Percentiles rank a stretch among this genome's conserved stretches.
These are phyloP conservation scores for Coelopa frigida DNA, from an alignment of 1,140 invertebrate genomes.

Conservation along the genomic window DNA sequence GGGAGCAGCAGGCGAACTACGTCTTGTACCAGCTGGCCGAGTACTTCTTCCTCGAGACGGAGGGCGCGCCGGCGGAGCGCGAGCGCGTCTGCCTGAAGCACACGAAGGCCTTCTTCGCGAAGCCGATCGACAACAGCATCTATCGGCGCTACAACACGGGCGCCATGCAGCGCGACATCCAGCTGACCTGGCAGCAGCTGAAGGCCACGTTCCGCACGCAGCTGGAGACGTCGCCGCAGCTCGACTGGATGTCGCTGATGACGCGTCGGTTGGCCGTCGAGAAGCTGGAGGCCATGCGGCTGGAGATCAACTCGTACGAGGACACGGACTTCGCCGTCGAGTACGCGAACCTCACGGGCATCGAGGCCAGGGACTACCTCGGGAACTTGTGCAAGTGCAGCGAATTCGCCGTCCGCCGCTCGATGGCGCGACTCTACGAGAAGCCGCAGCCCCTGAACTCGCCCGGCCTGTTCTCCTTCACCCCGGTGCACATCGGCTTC, in stretches of 20 bases:
- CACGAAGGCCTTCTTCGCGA: conserved; percentile 19
- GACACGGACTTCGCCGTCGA: conserved; percentile 22
- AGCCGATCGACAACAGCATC: conserved; percentile 26
- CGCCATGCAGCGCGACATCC: conserved; percentile 20
- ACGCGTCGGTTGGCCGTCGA: conserved; percentile 21
- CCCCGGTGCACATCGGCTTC: conserved; percentile 16
- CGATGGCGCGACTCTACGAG: background rate
- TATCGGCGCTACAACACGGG: conserved; percentile 20
- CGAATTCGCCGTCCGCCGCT: background rate
- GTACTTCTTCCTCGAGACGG: conserved; percentile 21
- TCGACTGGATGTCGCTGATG: conserved; percentile 21
- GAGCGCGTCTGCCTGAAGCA: conserved; percentile 19
- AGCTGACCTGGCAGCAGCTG: conserved; percentile 23
- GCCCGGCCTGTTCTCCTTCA: background rate
- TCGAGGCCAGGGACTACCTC: conserved; percentile 23
- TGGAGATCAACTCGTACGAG: conserved; percentile 21
- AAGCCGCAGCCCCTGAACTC: background rate
- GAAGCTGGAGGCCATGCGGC: conserved; percentile 22
- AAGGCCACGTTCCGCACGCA: conserved; percentile 20
- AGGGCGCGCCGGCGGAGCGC: conserved; percentile 12
- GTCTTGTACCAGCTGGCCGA: conserved; percentile 26
- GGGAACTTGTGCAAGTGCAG: conserved; percentile 22
- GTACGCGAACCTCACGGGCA: conserved; percentile 17
- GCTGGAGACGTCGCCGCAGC: conserved; percentile 14
- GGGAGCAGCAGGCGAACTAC: conserved; percentile 25